These are phyloP conservation scores for Pionites leucogaster DNA, from an alignment of 2,113 vertebrate species.

Conservation along the genomic window DNA sequence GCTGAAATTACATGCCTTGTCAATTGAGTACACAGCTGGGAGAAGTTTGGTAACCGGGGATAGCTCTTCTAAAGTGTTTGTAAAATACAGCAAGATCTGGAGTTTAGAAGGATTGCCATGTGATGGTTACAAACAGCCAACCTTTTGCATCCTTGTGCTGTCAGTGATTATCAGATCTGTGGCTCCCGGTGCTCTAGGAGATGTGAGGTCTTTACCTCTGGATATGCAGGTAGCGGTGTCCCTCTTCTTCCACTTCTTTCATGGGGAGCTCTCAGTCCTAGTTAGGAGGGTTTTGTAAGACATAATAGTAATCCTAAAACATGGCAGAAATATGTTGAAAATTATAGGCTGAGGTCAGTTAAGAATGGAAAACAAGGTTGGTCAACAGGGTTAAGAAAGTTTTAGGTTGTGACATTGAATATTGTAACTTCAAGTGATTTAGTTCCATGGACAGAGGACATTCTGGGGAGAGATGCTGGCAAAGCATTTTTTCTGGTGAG, in stretches of 20 bases:
- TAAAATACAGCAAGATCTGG: neutral
- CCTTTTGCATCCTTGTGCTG: neutral
- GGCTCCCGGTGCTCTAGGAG: neutral
- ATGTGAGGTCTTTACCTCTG: neutral
- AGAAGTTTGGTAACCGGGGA: neutral
- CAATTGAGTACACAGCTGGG: neutral
- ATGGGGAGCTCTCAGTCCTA: neutral
- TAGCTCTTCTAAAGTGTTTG: neutral
- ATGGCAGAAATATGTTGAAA: neutral
- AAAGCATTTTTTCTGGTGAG: neutral
- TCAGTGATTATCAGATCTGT: neutral
- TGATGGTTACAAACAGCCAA: neutral
- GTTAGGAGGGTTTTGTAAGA: neutral
- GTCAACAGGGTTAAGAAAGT: neutral
- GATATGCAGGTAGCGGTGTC: accelerated
- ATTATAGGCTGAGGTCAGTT: neutral
- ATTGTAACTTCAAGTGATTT: neutral
- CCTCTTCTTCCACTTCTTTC: neutral
- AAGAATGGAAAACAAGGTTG: neutral
- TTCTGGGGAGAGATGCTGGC: neutral
- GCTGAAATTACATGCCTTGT: neutral
- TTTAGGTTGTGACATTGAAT: neutral
- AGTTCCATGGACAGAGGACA: neutral
- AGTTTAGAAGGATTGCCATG: neutral
- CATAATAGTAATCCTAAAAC: neutral